Base-by-base conservation (phyloP, 2,113 vertebrate species). In the Psammodynastes pulverulentus region DNA sequence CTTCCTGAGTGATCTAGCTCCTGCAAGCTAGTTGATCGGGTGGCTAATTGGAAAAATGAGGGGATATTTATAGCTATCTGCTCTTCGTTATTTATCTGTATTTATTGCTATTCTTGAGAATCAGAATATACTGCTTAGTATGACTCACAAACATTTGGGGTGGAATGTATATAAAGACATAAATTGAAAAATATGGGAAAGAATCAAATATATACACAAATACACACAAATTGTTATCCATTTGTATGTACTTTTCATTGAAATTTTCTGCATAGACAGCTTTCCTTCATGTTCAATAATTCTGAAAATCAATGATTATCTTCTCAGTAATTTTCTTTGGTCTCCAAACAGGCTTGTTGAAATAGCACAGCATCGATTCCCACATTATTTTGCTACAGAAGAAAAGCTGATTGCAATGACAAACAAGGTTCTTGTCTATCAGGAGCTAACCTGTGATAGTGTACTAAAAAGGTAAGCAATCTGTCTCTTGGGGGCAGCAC, bases 391-490 rank as follows among this genome's bases (percentile, higher is more conserved):
- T 96, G 95, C 95, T 58, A 95, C 88, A 0, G 96, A 97, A 95
- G 98, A 98, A 96, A 98, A 97, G 26, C 93, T 98, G 79, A 93
- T 97, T 95, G 95, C 94, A 93, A 98, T 98, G 97, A 97, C 98
- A 10, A 84, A 92, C 52, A 97, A 95, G 52, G 92, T 98, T 94
- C 97, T 98, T 92, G 91, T 98, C 90, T 98, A 97, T 95, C 96
- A 94, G 93, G 98, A 98, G 84, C 97, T 98, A 90, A 98, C 97
- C 87, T 98, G 98, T 94, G 96, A 96, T 92, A 96, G 96, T 93
- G 97, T 98, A 48, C 96, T 98, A 6, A 97, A 96, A 93, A 98
- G 98, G 98, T 98, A 97, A 49, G 86, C 34, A 79, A 4, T 79
- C 92, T 53, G 46, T 34, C 67, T 24, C 23, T 48, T 92, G 6